Percentiles rank a stretch among this genome's conserved stretches.
phyloP scores from a whole-genome alignment of 2,888 invertebrate species.

The Parnassius orleans region DNA sequence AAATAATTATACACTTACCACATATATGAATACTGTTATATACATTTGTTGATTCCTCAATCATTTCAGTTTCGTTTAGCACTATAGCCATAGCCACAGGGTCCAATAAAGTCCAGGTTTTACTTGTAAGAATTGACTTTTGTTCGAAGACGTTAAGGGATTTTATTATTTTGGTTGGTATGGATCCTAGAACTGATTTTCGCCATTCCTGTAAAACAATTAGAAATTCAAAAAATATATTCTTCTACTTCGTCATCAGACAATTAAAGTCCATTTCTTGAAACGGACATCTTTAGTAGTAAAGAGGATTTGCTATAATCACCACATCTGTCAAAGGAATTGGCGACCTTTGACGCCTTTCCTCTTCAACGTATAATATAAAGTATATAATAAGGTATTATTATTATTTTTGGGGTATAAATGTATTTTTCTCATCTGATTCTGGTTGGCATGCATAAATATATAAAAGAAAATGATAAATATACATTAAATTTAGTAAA shows the following conservation, averaged over 20 bases:
- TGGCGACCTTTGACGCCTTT: slow-evolving; percentile 38
- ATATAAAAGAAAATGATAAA: no score
- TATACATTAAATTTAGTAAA: no score
- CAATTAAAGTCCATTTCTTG: no score
- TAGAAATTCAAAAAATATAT: background rate
- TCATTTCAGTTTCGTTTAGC: slow-evolving; percentile 34
- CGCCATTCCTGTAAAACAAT: slow-evolving; percentile 54
- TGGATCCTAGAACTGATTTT: slow-evolving; percentile 45
- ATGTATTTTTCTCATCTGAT: no score
- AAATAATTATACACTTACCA: slow-evolving; percentile 42
- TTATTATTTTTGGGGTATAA: no score
- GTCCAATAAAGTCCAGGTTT: slow-evolving; percentile 51
- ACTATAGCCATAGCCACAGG: slow-evolving; percentile 51
- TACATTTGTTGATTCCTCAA: slow-evolving; percentile 37
- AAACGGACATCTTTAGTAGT: no score
- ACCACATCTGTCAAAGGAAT: background rate
- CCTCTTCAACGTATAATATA: slow-evolving; percentile 1
- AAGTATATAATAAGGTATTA: no score
- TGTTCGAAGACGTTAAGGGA: slow-evolving; percentile 56
- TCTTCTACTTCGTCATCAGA: no score
- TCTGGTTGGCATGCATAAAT: no score
- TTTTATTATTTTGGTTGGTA: slow-evolving; percentile 52
- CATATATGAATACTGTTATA: slow-evolving; percentile 46
- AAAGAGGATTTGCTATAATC: no score
- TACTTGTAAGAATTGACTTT: slow-evolving; percentile 38